These are phyloP conservation scores for Elysia chlorotica DNA, from an alignment of 1,140 invertebrate genomes.

Conservation along the genomic window DNA sequence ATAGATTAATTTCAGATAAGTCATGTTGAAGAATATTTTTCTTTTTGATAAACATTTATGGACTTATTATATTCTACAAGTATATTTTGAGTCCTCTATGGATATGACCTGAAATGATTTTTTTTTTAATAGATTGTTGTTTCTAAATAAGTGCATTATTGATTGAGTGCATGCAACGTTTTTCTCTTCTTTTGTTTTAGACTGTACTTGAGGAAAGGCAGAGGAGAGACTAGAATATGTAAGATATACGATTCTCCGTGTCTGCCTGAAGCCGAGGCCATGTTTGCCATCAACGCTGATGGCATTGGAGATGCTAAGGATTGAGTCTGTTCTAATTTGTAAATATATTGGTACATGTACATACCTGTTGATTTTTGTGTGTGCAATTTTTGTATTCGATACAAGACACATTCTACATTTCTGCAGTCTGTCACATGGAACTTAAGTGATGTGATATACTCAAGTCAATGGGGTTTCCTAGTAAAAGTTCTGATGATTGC, in stretches of 20 bases:
- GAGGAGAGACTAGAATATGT: conserved; percentile 95
- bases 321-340: conserved; percentile 30
- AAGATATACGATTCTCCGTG: conserved; percentile 99
- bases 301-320: conserved; percentile 97
- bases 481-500: not conserved
- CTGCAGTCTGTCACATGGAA: not conserved
- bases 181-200: conserved; percentile 61
- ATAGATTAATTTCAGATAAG: too few relatives aligned
- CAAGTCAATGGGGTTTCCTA: too few relatives aligned
- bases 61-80: too few relatives aligned
- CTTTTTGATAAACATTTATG: too few relatives aligned
- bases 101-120: too few relatives aligned
- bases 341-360: not conserved
- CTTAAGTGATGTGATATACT: not conserved
- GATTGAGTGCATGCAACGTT: too few relatives aligned
- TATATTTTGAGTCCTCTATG: too few relatives aligned
- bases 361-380: not conserved
- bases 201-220: conserved; percentile 90
- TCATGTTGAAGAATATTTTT: too few relatives aligned
- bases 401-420: not conserved
- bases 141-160: too few relatives aligned
- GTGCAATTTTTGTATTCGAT: not conserved
- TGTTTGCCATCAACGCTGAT: conserved; percentile 94
- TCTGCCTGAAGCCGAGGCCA: conserved; percentile 95
- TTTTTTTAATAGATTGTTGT: too few relatives aligned